These are phyloP conservation scores for Himalopsyche kuldschensis DNA, from an alignment of 2,888 invertebrate species.

Conservation along the genomic window DNA sequence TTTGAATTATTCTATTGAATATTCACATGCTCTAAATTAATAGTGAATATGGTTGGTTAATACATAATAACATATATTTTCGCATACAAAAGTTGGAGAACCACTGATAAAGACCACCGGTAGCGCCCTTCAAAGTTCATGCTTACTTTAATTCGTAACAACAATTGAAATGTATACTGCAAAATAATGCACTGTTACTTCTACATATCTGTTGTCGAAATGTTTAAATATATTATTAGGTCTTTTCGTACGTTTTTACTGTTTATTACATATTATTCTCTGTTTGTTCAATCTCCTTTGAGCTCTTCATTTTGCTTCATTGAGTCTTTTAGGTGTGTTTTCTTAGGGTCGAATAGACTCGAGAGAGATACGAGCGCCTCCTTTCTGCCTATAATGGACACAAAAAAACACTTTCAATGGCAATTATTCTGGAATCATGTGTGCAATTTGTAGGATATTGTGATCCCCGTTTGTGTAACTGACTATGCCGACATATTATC, in stretches of 20 bases:
- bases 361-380: slow-evolving; percentile 7
- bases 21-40: too few relatives aligned
- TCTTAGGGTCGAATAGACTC: slow-evolving; percentile 20
- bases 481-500: slow-evolving; percentile 13
- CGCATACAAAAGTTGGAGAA: not conserved
- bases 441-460: slow-evolving; percentile 18
- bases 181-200: slow-evolving; percentile 16
- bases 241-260: not conserved
- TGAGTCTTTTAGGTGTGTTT: slow-evolving; percentile 2
- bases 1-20: too few relatives aligned
- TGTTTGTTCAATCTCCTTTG: slow-evolving; percentile 12
- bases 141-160: slow-evolving; percentile 38
- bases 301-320: slow-evolving; percentile 19
- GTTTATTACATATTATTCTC: not conserved
- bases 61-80: too few relatives aligned
- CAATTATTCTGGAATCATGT: slow-evolving; percentile 11
- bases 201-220: slow-evolving; percentile 7
- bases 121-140: slow-evolving; percentile 29
- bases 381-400: slow-evolving; percentile 5
- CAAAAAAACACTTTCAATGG: slow-evolving; percentile 3
- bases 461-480: slow-evolving; percentile 6
- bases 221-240: slow-evolving; percentile 23
- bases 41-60: too few relatives aligned
- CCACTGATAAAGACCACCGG: slow-evolving; percentile 26
- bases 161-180: slow-evolving; percentile 35